Percentiles rank a stretch among this genome's conserved stretches.
phyloP scores from a whole-genome alignment of 2,113 vertebrate species.

The Sinocyclocheilus grahami region DNA sequence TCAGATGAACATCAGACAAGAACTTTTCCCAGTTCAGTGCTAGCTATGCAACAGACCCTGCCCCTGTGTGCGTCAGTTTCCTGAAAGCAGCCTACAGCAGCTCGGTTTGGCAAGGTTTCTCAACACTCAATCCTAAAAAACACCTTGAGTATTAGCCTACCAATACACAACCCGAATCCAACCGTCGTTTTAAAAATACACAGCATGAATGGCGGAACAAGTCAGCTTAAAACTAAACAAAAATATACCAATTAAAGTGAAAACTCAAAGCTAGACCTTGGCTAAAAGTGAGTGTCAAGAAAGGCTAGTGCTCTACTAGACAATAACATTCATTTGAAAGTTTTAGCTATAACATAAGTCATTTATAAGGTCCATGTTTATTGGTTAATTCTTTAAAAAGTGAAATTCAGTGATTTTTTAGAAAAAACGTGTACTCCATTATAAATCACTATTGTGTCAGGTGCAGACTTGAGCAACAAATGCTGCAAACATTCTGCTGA shows the following conservation, averaged over 20 bases:
- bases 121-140: constrained; percentile 46
- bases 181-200: constrained; percentile 26
- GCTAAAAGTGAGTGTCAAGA: background rate
- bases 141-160: background rate
- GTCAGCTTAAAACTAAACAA: constrained; percentile 25
- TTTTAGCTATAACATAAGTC: background rate
- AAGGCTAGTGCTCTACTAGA: background rate
- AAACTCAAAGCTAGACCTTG: background rate
- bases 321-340: background rate
- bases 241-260: background rate
- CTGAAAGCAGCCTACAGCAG: constrained; percentile 57
- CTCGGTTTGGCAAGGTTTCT: constrained; percentile 41
- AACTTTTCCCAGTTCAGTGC: constrained; percentile 33
- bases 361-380: background rate
- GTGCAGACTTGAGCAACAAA: constrained; percentile 28
- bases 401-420: too few relatives aligned
- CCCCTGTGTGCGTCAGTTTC: constrained; percentile 76
- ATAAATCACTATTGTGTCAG: background rate
- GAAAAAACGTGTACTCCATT: background rate
- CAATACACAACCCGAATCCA: background rate
- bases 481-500: constrained; percentile 42
- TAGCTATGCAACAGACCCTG: constrained; percentile 55
- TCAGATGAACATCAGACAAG: constrained; percentile 28
- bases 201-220: background rate
- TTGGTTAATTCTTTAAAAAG: too few relatives aligned